Percentiles rank a stretch among this genome's conserved stretches.
Conservation (phyloP, 2,888 invertebrate genomes). For the Leucophora obtusa region DNA sequence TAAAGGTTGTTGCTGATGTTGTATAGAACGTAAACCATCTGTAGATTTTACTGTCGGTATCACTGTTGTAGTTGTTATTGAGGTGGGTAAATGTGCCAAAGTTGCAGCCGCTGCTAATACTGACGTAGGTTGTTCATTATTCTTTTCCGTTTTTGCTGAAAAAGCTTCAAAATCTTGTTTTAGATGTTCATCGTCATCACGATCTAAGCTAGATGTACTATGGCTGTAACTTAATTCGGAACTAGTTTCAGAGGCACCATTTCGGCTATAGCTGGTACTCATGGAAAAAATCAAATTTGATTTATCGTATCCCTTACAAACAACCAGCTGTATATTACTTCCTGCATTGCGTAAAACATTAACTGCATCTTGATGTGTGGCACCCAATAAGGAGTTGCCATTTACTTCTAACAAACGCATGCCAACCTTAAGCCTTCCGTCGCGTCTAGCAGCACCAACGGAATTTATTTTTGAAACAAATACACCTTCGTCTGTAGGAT, state of each 20-base stretch:
- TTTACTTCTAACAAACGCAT: constrained; percentile 98
- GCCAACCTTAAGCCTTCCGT: constrained; percentile 94
- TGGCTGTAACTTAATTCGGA: constrained; percentile 86
- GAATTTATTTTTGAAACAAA: constrained; percentile 98
- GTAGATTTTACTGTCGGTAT: constrained; percentile 57
- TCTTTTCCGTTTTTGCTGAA: constrained; percentile 73
- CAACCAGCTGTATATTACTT: constrained; percentile 89
- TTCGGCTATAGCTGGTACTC: constrained; percentile 78
- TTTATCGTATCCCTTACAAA: constrained; percentile 93
- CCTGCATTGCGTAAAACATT: constrained; percentile 90
- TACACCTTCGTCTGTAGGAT: constrained; percentile 96
- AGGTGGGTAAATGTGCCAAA: constrained; percentile 69
- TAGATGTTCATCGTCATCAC: constrained; percentile 85
- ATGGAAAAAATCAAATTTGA: constrained; percentile 82
- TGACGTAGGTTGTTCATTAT: constrained; percentile 67
- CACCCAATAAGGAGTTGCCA: constrained; percentile 93
- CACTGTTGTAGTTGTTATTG: constrained; percentile 36
- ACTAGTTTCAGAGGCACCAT: constrained; percentile 82
- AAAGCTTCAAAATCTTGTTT: constrained; percentile 78
- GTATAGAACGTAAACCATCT: constrained; percentile 21
- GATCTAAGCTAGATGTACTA: constrained; percentile 92
- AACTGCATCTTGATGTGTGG: constrained; percentile 96
- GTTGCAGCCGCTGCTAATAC: constrained; percentile 72
- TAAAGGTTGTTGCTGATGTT: constrained; percentile 42
- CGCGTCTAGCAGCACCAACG: constrained; percentile 93